Evolutionary conservation across 2,797 vertebrate genomes (phyloP).

Genomic region (Sebastes ruberrimus): DNA sequence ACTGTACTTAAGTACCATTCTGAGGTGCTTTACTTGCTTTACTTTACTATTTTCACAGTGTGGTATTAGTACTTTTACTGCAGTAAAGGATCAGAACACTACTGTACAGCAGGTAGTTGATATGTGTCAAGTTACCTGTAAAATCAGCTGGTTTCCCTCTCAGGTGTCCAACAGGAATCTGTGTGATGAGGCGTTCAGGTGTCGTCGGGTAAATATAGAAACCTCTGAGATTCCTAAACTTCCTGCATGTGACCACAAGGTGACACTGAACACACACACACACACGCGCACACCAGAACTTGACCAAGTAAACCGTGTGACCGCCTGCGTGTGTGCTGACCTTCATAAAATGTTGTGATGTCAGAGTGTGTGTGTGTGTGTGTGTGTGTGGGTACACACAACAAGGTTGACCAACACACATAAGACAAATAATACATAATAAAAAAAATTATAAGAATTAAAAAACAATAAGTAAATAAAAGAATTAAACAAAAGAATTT

Average conservation of each 20-base stretch:
- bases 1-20: background rate
- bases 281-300: background rate
- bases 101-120: too few relatives aligned
- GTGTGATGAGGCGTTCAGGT: background rate
- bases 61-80: too few relatives aligned
- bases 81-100: too few relatives aligned
- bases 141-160: too few relatives aligned
- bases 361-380: background rate
- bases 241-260: background rate
- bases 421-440: too few relatives aligned
- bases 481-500: rapidly evolving
- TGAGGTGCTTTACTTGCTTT: background rate
- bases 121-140: too few relatives aligned
- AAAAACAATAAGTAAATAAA: too few relatives aligned
- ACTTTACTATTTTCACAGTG: background rate
- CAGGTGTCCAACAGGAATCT: background rate
- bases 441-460: too few relatives aligned
- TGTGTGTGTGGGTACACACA: too few relatives aligned
- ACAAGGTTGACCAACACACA: too few relatives aligned
- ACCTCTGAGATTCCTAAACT: background rate
- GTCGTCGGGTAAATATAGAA: background rate
- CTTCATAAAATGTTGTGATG: background rate
- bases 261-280: too few relatives aligned
- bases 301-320: background rate
- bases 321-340: background rate